phyloP scores from a whole-genome alignment of 2,888 invertebrate species.

The Enoplolaimus lenunculus region DNA sequence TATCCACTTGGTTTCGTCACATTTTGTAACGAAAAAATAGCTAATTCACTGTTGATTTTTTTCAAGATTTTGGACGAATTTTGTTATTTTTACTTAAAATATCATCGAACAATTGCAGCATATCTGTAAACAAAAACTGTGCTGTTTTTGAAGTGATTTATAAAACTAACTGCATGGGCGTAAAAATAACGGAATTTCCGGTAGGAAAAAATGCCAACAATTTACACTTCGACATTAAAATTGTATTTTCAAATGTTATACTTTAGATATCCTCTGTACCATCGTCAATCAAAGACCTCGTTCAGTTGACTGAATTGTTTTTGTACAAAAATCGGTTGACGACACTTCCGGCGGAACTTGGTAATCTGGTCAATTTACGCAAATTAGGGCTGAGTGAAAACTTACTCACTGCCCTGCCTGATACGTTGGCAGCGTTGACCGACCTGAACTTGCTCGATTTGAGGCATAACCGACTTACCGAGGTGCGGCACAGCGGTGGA shows the following conservation, averaged over 20 bases:
- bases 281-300: slow-evolving; percentile 63
- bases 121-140: no score
- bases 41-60: no score
- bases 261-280: slow-evolving; percentile 69
- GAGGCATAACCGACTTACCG: slow-evolving; percentile 89
- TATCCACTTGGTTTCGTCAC: no score
- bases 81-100: no score
- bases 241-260: slow-evolving; percentile 24
- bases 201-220: no score
- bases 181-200: no score
- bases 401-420: slow-evolving; percentile 83
- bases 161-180: no score
- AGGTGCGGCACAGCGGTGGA: no score
- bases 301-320: slow-evolving; percentile 81
- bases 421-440: slow-evolving; percentile 69
- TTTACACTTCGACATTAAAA: not conserved
- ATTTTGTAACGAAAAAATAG: no score
- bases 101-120: no score
- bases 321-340: slow-evolving; percentile 93
- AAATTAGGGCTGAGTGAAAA: slow-evolving; percentile 94
- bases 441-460: slow-evolving; percentile 82
- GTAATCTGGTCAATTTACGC: slow-evolving; percentile 62
- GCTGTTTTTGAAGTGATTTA: no score
- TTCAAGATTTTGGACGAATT: no score
- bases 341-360: slow-evolving; percentile 76